These are phyloP conservation scores for Caenorhabditis macrosperma DNA, from an alignment of 2,888 invertebrate species.

Conservation along the genomic window DNA sequence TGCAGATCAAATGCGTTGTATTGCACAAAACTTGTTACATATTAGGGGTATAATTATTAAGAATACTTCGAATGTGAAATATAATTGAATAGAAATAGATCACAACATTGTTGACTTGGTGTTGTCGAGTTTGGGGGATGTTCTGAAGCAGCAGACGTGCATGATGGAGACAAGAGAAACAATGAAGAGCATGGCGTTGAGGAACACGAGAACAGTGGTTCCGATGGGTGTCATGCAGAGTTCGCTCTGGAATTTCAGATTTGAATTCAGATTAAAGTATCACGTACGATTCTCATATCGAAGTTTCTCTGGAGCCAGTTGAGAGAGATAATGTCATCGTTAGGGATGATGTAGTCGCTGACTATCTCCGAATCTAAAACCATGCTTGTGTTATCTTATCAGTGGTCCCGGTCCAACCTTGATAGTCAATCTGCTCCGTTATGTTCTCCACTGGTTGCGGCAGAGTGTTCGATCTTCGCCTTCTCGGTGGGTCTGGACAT, in stretches of 20 bases:
- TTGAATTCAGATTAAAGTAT: not conserved
- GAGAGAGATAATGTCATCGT: slow-evolving; percentile 56
- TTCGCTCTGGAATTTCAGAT: slow-evolving; percentile 48
- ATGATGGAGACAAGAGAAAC: slow-evolving; percentile 45
- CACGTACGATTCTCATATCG: slow-evolving; percentile 50
- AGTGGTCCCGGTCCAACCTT: slow-evolving; percentile 1
- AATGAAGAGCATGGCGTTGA: slow-evolving; percentile 55
- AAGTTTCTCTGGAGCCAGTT: slow-evolving; percentile 63
- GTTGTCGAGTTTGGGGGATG: slow-evolving; percentile 38
- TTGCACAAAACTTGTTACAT: slow-evolving; percentile 26
- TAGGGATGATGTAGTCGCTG: slow-evolving; percentile 63
- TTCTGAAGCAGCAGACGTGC: slow-evolving; percentile 53
- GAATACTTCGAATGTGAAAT: too few species aligned
- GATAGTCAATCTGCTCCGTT: slow-evolving; percentile 31
- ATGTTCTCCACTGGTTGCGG: slow-evolving; percentile 13
- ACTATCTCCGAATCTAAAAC: slow-evolving; percentile 37
- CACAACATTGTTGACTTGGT: slow-evolving; percentile 48
- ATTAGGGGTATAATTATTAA: slow-evolving; percentile 22
- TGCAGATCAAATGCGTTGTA: slow-evolving; percentile 16
- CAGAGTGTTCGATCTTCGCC: slow-evolving; percentile 58
- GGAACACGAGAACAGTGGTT: slow-evolving; percentile 57
- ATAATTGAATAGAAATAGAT: not conserved
- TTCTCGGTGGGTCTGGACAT: slow-evolving; percentile 76
- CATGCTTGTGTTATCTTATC: slow-evolving; percentile 6
- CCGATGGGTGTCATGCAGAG: slow-evolving; percentile 69